These are phyloP conservation scores for Periphyllus acericola DNA, from an alignment of 2,888 invertebrate species.

Conservation along the genomic window DNA sequence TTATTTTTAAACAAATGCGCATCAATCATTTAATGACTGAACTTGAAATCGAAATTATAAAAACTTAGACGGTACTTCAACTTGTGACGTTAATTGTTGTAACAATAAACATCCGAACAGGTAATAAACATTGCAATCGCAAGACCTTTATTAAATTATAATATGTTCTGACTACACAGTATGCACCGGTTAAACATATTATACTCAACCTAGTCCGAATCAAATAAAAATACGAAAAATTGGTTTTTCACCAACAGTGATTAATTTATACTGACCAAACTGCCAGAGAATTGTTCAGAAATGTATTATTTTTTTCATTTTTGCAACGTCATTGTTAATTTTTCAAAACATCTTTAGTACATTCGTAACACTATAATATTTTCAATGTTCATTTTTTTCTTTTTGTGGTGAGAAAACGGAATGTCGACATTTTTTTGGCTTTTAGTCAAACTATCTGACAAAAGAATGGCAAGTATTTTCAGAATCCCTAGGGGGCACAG, in stretches of 20 bases:
- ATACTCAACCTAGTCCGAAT: background rate
- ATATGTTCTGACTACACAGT: too few species aligned
- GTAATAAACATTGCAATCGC: too few species aligned
- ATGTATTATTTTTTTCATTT: conserved; percentile 24
- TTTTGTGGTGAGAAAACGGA: conserved; percentile 5
- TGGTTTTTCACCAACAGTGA: background rate
- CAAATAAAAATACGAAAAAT: background rate
- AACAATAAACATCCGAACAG: too few species aligned
- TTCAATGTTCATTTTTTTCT: conserved; percentile 32
- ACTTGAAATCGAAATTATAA: too few species aligned
- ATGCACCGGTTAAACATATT: too few species aligned
- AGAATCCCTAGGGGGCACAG: background rate
- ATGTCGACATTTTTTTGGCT: conserved; percentile 55
- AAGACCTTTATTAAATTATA: too few species aligned
- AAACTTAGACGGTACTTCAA: background rate
- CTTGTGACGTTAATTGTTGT: too few species aligned
- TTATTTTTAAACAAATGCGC: too few species aligned
- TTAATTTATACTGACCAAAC: conserved; percentile 4
- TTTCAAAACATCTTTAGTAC: conserved; percentile 36
- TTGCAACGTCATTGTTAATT: conserved; percentile 41
- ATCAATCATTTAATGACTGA: too few species aligned
- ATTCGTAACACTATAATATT: conserved; percentile 37
- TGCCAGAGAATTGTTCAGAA: background rate
- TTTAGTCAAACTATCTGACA: conserved; percentile 49
- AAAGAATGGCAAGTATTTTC: conserved; percentile 50